Conservation (phyloP, 2,113 vertebrate species). For the Glaucomys volans region DNA sequence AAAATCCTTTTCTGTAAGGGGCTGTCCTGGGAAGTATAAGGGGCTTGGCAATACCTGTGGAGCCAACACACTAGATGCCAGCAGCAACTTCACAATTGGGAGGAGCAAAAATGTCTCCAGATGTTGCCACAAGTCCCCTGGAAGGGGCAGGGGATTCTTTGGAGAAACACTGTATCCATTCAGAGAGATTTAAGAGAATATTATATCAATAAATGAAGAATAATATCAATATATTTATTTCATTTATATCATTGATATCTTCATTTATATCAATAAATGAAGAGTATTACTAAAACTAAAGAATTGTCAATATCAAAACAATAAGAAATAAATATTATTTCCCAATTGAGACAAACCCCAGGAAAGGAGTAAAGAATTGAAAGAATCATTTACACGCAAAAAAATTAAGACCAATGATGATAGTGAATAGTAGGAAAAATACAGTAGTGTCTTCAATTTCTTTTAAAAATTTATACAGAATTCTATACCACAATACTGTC, state of each 20-base stretch:
- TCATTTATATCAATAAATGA: background rate
- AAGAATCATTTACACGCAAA: too few species aligned
- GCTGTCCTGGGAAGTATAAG: background rate
- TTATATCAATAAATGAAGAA: background rate
- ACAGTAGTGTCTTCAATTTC: background rate
- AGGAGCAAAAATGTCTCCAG: background rate
- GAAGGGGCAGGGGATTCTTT: background rate
- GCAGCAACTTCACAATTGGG: background rate
- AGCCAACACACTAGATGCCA: background rate
- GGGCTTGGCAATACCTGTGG: background rate
- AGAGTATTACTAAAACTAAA: background rate
- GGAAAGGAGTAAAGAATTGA: too few species aligned
- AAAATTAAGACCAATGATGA: too few species aligned
- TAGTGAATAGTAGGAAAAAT: too few species aligned
- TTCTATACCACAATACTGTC: background rate
- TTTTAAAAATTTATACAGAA: background rate
- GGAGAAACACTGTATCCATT: background rate
- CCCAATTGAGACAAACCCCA: background rate
- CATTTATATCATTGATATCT: too few species aligned
- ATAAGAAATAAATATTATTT: constrained; percentile 6
- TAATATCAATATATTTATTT: too few species aligned
- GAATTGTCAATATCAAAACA: background rate
- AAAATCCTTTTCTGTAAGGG: background rate
- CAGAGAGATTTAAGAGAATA: background rate
- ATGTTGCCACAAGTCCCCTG: background rate